phyloP scores from a whole-genome alignment of 2,113 vertebrate genomes.

The Diadophis punctatus region DNA sequence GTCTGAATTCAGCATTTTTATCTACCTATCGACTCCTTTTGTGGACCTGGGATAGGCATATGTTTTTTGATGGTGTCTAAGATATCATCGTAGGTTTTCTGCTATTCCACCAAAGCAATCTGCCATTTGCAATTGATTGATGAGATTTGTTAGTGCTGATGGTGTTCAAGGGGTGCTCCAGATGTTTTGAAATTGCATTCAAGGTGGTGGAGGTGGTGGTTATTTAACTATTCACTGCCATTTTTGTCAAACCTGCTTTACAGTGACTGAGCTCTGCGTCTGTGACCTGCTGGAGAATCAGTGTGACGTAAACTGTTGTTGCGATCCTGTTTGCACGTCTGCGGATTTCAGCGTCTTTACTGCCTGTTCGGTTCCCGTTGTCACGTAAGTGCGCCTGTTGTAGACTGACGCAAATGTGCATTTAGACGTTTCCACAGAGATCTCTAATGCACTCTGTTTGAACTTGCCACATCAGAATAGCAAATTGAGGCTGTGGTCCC shows the following conservation, averaged over 20 bases:
- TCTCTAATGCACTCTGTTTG: not conserved
- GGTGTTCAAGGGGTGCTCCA: not conserved
- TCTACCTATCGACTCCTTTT: not conserved
- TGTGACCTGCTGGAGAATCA: conserved; percentile 74
- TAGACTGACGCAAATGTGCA: not conserved
- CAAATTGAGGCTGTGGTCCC: not conserved
- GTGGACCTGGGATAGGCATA: no score
- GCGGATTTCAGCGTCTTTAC: conserved; percentile 75
- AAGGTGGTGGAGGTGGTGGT: not conserved
- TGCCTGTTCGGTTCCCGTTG: conserved; percentile 68
- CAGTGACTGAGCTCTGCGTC: conserved; percentile 74
- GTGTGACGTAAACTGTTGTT: conserved; percentile 83
- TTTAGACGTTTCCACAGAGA: not conserved
- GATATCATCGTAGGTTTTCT: not conserved
- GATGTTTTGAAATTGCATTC: not conserved
- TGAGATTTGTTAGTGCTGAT: not conserved
- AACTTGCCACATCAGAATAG: not conserved
- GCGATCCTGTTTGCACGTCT: conserved; percentile 75
- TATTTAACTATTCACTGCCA: not conserved
- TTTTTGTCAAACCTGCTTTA: not conserved
- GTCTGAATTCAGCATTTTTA: not conserved
- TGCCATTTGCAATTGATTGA: not conserved
- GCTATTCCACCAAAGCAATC: not conserved
- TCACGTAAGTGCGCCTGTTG: conserved; percentile 65
- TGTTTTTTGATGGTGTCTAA: not conserved